Conservation (phyloP, 1,140 invertebrate genomes). For the Scaptomyza pallida region DNA sequence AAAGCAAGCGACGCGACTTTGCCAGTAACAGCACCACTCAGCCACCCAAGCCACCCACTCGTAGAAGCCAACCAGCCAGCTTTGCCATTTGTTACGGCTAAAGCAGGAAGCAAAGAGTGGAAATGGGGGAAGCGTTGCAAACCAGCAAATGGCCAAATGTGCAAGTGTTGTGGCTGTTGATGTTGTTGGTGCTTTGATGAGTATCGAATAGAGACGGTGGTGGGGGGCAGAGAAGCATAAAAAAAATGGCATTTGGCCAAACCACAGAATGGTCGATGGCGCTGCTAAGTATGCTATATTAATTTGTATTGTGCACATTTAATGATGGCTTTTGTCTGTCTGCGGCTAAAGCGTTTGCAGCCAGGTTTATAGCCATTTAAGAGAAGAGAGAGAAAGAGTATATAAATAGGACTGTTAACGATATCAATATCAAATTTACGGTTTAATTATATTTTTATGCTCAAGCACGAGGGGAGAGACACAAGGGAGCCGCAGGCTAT, state of each 20-base stretch:
- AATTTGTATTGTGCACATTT: conserved; percentile 69
- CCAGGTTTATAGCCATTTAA: background rate
- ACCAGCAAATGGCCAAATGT: conserved; percentile 74
- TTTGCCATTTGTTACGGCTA: conserved; percentile 2
- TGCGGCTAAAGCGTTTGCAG: conserved; percentile 47
- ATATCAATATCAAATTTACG: conserved; percentile 24
- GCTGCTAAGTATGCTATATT: conserved; percentile 78
- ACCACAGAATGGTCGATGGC: conserved; percentile 58
- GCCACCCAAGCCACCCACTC: background rate
- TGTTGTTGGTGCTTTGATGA: conserved; percentile 70
- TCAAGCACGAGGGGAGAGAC: background rate
- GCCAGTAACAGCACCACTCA: background rate
- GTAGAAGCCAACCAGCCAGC: background rate
- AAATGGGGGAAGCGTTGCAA: conserved; percentile 21
- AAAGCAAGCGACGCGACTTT: conserved; percentile 59
- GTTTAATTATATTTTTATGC: conserved; percentile 35
- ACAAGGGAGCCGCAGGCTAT: background rate
- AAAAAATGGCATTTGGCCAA: conserved; percentile 36
- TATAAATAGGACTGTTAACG: background rate
- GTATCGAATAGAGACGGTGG: conserved; percentile 63
- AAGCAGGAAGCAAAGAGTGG: conserved; percentile 2
- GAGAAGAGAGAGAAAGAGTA: too few relatives aligned
- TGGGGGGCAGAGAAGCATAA: background rate
- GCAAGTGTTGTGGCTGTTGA: conserved; percentile 44
- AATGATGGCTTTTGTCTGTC: conserved; percentile 49